Base-by-base conservation (phyloP, 2,113 vertebrate species). In the Entomyzon cyanotis region DNA sequence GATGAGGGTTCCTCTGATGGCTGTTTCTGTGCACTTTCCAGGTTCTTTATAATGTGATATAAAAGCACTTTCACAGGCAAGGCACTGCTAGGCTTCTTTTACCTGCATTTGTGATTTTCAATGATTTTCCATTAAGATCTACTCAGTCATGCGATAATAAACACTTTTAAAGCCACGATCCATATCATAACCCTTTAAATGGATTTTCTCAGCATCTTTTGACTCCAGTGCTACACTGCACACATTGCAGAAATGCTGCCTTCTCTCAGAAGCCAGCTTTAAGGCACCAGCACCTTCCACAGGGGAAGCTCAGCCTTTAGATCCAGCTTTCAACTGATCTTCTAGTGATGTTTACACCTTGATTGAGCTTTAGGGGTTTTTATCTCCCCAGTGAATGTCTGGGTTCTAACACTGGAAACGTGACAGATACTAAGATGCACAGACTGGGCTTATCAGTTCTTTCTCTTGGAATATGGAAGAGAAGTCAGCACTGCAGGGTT, bases 391-490 rank as follows among this genome's bases (percentile, higher is more conserved):
- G 27, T 24, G 15, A 56, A 64, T 10, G 76, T 52, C 20, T 46
- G 21, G 46, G 78, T 77, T 93, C 93, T 97, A 44, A 96, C 18
- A 12, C 94, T 90, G 9, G 96, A 98, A 92, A 97, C 82, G 5
- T 91, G 56, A 78, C 92, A 98, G 30, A 98, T 37, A 2, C 96
- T 96, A 67, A 98, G 93, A 74, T 88, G 96, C 96, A 98, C 90
- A 6, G 95, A 96, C 82, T 97, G 97, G 9, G 95, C 96, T 83
- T 97, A 91, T 68, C 98, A 95, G 58, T 94, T 97, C 92, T 98
- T 94, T 55, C 70, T 81, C 93, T 63, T 60, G 22, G 95, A 84
- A 89, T 82, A 83, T 2, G 94, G 94, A 60, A 97, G 74, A 19
- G 89, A 87, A 82, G 79, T 68, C 7, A 30, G 83, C 42, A 65